phyloP scores from a whole-genome alignment of 2,113 vertebrate genomes.

The Sinocyclocheilus rhinocerous region DNA sequence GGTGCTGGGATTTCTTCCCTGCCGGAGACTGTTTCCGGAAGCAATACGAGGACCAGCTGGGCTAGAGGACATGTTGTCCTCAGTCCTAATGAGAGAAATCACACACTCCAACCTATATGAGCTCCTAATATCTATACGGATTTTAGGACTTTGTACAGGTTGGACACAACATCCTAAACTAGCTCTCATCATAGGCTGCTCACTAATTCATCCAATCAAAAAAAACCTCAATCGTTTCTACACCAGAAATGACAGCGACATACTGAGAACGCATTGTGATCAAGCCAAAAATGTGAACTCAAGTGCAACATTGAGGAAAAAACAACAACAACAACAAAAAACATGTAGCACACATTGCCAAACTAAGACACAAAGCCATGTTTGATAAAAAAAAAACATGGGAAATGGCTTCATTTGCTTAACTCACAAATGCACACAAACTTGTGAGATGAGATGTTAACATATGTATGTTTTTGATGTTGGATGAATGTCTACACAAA shows the following conservation, averaged over 20 bases:
- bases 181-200: constrained; percentile 41
- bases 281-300: constrained; percentile 33
- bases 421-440: constrained; percentile 66
- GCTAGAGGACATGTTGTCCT: constrained; percentile 71
- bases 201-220: background rate
- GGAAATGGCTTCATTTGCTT: constrained; percentile 68
- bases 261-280: constrained; percentile 30
- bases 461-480: constrained; percentile 65
- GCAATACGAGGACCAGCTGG: constrained; percentile 97
- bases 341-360: constrained; percentile 46
- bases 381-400: constrained; percentile 8
- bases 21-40: constrained; percentile 98
- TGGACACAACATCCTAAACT: constrained; percentile 33
- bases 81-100: constrained; percentile 13
- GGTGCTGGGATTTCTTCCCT: constrained; percentile 99
- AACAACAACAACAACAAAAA: background rate
- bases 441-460: constrained; percentile 56
- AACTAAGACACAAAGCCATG: constrained; percentile 42
- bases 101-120: background rate
- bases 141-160: background rate
- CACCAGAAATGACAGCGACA: constrained; percentile 20
- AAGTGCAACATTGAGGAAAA: background rate
- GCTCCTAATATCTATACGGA: background rate
- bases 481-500: constrained; percentile 67
- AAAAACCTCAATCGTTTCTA: constrained; percentile 30